These are phyloP conservation scores for Arvicanthis niloticus DNA, from an alignment of 2,113 vertebrate species.

Conservation along the genomic window DNA sequence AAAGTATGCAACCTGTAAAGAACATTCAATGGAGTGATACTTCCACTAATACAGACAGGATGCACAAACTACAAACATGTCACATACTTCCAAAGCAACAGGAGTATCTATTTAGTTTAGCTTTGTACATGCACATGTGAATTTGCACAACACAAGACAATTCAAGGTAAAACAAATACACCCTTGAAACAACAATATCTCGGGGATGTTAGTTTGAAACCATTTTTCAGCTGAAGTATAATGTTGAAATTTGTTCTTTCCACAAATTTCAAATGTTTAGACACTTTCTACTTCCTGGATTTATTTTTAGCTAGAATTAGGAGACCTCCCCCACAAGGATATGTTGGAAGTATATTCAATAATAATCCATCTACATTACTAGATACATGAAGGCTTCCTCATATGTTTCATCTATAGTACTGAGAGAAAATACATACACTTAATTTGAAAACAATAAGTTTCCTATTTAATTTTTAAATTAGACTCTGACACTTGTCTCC, in stretches of 20 bases:
- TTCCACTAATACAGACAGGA: background rate
- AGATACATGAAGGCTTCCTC: background rate
- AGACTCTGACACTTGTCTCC: background rate
- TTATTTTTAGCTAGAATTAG: conserved; percentile 12
- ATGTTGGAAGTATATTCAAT: background rate
- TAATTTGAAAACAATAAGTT: background rate
- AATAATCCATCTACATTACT: background rate
- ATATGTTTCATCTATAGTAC: background rate
- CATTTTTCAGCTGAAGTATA: conserved; percentile 14
- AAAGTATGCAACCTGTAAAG: background rate
- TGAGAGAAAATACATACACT: background rate
- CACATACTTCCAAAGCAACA: conserved; percentile 45
- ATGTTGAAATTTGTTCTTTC: background rate
- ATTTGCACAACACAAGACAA: conserved; percentile 23
- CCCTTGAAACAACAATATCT: background rate
- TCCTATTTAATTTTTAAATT: conserved; percentile 31
- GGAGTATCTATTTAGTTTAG: background rate
- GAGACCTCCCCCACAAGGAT: background rate
- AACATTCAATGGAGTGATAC: background rate
- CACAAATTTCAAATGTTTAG: background rate
- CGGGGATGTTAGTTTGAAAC: conserved; percentile 20
- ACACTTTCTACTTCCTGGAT: background rate
- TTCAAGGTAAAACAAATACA: background rate
- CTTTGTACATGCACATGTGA: background rate
- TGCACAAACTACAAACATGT: conserved; percentile 60